phyloP scores from a whole-genome alignment of 2,797 vertebrate species.

The Dendrocincla tyrannina region DNA sequence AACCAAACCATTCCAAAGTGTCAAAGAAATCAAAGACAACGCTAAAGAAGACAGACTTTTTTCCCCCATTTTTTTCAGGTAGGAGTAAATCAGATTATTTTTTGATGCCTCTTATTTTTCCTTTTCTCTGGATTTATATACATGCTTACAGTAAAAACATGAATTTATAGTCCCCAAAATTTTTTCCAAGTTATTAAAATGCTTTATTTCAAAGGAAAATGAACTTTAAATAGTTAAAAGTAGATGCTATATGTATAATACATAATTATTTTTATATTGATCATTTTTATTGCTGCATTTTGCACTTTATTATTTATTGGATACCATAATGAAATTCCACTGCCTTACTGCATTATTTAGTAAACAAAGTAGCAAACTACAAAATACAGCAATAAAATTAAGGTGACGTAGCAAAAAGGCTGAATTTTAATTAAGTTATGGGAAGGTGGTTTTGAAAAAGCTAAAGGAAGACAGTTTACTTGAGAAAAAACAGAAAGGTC shows the following conservation, averaged over 20 bases:
- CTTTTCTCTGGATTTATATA: neutral
- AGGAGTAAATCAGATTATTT: neutral
- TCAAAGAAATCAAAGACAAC: neutral
- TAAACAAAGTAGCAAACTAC: slow-evolving; percentile 50
- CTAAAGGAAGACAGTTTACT: neutral
- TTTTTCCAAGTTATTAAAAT: neutral
- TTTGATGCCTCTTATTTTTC: neutral
- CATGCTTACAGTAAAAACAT: neutral
- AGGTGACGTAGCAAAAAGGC: slow-evolving; percentile 60
- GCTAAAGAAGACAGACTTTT: neutral
- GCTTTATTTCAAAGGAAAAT: neutral
- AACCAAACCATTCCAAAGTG: neutral
- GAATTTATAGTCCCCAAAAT: neutral
- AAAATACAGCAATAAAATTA: slow-evolving; percentile 68
- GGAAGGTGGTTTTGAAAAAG: neutral
- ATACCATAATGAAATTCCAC: slow-evolving; percentile 50
- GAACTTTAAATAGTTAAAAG: slow-evolving; percentile 3
- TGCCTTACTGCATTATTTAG: slow-evolving; percentile 66
- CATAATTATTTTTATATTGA: slow-evolving; percentile 64
- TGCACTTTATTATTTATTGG: slow-evolving; percentile 64
- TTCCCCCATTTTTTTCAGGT: neutral
- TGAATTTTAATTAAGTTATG: slow-evolving; percentile 66
- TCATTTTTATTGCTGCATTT: slow-evolving; percentile 65
- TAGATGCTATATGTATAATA: neutral
- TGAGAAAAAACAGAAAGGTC: neutral